Conservation (phyloP, 2,797 vertebrate genomes). For the Hoplostethus mediterraneus region DNA sequence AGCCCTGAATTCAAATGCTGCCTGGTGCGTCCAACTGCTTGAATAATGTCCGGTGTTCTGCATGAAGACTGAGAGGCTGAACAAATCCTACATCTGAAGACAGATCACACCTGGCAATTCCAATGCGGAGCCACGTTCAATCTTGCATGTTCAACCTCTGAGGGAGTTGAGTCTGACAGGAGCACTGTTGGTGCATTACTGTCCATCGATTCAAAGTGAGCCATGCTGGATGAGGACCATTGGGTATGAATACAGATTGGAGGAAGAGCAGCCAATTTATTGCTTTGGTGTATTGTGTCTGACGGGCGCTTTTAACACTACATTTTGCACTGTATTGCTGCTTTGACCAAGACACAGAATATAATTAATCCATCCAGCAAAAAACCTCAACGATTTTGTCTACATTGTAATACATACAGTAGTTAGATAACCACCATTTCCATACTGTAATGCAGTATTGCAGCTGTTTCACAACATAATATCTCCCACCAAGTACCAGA, state of each 20-base stretch:
- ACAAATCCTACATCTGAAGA: constrained; percentile 8
- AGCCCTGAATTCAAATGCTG: constrained; percentile 24
- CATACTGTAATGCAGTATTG: too few species aligned
- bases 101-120: constrained; percentile 46
- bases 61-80: constrained; percentile 38
- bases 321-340: constrained; percentile 9
- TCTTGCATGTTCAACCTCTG: constrained; percentile 19
- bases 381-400: background rate
- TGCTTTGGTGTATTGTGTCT: background rate
- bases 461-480: too few species aligned
- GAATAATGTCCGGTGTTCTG: constrained; percentile 45
- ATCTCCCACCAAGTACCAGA: background rate
- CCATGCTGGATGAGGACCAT: constrained; percentile 22
- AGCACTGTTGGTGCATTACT: constrained; percentile 54
- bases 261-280: constrained; percentile 8
- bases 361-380: background rate
- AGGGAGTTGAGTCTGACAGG: constrained; percentile 27
- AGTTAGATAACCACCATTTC: background rate
- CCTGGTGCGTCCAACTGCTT: constrained; percentile 20
- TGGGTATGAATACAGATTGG: constrained; percentile 50
- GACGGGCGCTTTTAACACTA: constrained; percentile 8
- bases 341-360: background rate
- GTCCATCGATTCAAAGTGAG: constrained; percentile 64
- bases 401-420: background rate
- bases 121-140: constrained; percentile 26